phyloP scores from a whole-genome alignment of 2,113 vertebrate species.

The Penelope pileata region DNA sequence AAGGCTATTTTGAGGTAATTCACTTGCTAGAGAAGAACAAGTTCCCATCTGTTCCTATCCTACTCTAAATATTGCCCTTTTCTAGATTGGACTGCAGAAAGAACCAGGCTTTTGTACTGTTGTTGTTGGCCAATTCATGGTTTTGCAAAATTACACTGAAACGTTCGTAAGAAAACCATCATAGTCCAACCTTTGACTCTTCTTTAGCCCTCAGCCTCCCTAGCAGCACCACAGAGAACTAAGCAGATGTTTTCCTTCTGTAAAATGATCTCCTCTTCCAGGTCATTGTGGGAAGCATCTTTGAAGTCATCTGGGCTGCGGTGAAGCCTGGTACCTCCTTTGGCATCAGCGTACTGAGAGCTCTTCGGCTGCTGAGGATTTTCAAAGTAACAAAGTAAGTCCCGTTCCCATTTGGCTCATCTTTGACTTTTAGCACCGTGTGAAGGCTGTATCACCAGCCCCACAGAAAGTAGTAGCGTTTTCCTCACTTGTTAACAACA shows the following conservation, averaged over 20 bases:
- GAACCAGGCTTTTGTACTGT: not conserved
- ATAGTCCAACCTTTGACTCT: not conserved
- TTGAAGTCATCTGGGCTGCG: constrained; percentile 95
- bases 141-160: not conserved
- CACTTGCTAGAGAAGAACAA: not conserved
- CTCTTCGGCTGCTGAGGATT: constrained; percentile 90
- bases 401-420: not conserved
- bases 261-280: constrained; percentile 42
- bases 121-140: not conserved
- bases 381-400: constrained; percentile 98
- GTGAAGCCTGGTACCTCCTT: constrained; percentile 94
- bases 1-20: not conserved
- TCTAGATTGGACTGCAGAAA: not conserved
- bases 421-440: fast-evolving
- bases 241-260: not conserved
- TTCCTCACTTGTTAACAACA: fast-evolving
- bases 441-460: not conserved
- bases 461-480: not conserved
- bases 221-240: not conserved
- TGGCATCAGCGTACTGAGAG: constrained; percentile 93
- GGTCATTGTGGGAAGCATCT: constrained; percentile 97
- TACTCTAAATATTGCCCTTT: not conserved
- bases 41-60: not conserved
- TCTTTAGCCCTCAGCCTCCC: not conserved
- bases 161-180: not conserved